phyloP scores from a whole-genome alignment of 2,113 vertebrate species.

The Odontesthes bonariensis region DNA sequence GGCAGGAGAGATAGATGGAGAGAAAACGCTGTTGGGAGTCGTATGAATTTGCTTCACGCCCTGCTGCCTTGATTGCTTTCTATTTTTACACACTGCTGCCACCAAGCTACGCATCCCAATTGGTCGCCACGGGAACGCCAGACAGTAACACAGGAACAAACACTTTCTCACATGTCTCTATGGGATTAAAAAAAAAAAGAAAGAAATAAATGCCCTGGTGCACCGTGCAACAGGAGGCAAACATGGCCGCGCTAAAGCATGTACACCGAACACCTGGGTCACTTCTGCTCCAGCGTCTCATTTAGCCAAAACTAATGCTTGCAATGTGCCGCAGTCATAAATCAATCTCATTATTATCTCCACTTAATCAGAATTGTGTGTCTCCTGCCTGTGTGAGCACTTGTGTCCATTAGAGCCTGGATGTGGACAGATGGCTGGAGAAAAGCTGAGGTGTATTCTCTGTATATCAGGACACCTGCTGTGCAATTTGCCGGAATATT shows the following conservation, averaged over 20 bases:
- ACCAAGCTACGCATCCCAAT: constrained; percentile 82
- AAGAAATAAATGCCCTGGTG: constrained; percentile 37
- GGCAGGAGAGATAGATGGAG: constrained; percentile 78
- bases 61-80: constrained; percentile 85
- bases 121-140: constrained; percentile 83
- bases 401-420: constrained; percentile 40
- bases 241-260: constrained; percentile 36
- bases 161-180: constrained; percentile 69
- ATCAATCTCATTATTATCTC: constrained; percentile 71
- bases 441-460: constrained; percentile 50
- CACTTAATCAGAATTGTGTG: constrained; percentile 56
- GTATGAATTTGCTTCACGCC: constrained; percentile 83
- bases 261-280: constrained; percentile 64
- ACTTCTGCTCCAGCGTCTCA: constrained; percentile 50
- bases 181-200: constrained; percentile 31
- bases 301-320: constrained; percentile 56
- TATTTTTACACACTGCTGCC: constrained; percentile 85
- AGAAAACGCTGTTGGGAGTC: constrained; percentile 81
- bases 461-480: constrained; percentile 21
- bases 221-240: constrained; percentile 71
- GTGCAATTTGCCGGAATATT: constrained; percentile 28
- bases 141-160: constrained; percentile 74
- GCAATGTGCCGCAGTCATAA: constrained; percentile 57
- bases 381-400: constrained; percentile 30
- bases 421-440: constrained; percentile 59